Conservation (phyloP, 1,140 invertebrate genomes). For the Drosophila trapezifrons region DNA sequence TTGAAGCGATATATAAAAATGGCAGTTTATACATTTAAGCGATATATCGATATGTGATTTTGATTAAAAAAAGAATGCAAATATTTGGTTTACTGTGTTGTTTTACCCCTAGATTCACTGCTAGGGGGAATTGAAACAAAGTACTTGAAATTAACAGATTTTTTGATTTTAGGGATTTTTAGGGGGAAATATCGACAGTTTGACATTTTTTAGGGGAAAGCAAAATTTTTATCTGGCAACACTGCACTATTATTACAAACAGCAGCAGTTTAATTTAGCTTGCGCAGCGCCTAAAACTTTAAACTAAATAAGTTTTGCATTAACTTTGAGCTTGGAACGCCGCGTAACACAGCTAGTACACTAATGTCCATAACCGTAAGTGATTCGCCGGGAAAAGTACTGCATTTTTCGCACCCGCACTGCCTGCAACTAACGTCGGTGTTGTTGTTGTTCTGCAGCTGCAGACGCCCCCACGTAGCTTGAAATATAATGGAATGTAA, state of each 20-base stretch:
- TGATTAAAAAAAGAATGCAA: too few species aligned
- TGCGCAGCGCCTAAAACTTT: constrained; percentile 52
- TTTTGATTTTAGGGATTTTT: too few species aligned
- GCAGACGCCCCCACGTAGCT: constrained; percentile 76
- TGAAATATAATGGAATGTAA: constrained; percentile 33
- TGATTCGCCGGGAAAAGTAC: constrained; percentile 12
- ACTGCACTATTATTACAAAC: constrained; percentile 64
- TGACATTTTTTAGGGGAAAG: too few species aligned
- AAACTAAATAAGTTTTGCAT: constrained; percentile 44
- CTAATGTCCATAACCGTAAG: constrained; percentile 84
- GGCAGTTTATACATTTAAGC: too few species aligned
- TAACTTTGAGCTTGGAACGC: constrained; percentile 55
- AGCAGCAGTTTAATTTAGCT: constrained; percentile 65
- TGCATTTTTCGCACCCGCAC: neutral
- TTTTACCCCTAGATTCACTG: too few species aligned
- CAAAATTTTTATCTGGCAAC: too few species aligned
- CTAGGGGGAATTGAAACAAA: too few species aligned
- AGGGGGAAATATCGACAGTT: too few species aligned
- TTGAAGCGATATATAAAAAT: neutral
- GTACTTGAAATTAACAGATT: too few species aligned
- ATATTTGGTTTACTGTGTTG: too few species aligned
- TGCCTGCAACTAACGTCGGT: constrained; percentile 12
- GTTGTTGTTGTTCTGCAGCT: constrained; percentile 18
- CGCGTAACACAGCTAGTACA: constrained; percentile 66
- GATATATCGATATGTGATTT: constrained; percentile 50